Conservation (phyloP, 2,888 invertebrate genomes). For the Agrochola litura region DNA sequence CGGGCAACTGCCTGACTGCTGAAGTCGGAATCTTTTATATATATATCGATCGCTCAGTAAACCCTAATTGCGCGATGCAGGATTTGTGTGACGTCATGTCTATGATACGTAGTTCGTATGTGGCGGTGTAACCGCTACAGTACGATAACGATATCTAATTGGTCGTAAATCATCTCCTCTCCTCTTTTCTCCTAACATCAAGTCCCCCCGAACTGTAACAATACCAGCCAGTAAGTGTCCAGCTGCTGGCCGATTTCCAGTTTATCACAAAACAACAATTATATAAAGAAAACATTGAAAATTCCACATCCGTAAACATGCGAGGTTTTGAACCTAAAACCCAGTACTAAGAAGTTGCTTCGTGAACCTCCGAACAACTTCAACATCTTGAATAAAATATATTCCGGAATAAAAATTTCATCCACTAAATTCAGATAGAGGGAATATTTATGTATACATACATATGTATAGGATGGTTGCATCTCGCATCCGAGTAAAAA, state of each 20-base stretch:
- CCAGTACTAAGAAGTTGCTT: background rate
- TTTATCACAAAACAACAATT: background rate
- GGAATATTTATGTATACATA: background rate
- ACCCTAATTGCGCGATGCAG: too few relatives aligned
- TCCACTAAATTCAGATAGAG: constrained; percentile 19
- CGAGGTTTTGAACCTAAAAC: background rate
- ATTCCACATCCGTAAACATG: background rate
- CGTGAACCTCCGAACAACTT: background rate
- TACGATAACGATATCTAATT: too few relatives aligned
- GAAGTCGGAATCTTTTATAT: too few relatives aligned
- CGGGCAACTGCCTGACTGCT: too few relatives aligned
- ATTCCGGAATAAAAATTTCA: constrained; percentile 15
- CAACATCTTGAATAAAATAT: constrained; percentile 32
- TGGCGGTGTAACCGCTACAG: too few relatives aligned
- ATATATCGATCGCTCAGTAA: too few relatives aligned
- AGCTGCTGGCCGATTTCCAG: background rate
- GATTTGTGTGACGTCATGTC: too few relatives aligned
- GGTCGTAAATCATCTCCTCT: too few relatives aligned
- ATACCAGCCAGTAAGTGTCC: background rate
- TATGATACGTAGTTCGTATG: too few relatives aligned
- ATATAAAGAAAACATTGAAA: background rate
- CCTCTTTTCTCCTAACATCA: too few relatives aligned
- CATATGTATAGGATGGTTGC: constrained; percentile 30
- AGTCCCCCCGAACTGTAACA: background rate
- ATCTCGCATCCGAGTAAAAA: constrained; percentile 29